Percentiles rank a stretch among this genome's conserved stretches.
phyloP scores from a whole-genome alignment of 2,797 vertebrate genomes.

The Eremophila alpestris region DNA sequence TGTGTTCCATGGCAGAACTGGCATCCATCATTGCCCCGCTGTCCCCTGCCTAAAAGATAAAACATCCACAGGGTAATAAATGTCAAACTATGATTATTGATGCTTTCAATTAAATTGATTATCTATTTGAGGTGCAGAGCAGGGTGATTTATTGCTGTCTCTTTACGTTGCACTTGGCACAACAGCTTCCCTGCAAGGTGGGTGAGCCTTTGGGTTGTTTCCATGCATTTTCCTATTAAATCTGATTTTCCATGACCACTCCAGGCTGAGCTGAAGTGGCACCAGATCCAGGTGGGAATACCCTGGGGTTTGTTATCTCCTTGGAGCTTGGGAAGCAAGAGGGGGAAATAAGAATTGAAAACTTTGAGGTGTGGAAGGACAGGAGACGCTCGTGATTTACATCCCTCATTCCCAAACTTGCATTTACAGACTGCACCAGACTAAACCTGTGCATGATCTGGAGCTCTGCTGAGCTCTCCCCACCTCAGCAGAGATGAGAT shows the following conservation, averaged over 20 bases:
- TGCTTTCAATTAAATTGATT: constrained; percentile 94
- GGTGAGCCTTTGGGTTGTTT: constrained; percentile 61
- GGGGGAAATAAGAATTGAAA: not conserved
- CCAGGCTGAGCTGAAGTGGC: not conserved
- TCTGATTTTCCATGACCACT: constrained; percentile 7
- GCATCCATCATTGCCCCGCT: constrained; percentile 86
- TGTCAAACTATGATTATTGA: constrained; percentile 91
- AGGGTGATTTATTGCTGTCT: constrained; percentile 79
- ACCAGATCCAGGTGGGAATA: not conserved
- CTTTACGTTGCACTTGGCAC: constrained; percentile 72
- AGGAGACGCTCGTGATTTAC: not conserved
- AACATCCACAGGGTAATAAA: constrained; percentile 93
- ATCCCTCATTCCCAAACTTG: not conserved
- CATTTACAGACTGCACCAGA: not conserved
- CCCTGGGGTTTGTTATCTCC: not conserved
- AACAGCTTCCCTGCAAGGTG: constrained; percentile 71
- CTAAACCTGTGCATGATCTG: not conserved
- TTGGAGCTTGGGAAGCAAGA: not conserved
- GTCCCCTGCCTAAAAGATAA: constrained; percentile 91
- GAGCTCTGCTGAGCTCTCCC: not conserved
- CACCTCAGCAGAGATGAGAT: not conserved
- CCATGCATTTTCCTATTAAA: constrained; percentile 66
- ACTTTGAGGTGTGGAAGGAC: not conserved
- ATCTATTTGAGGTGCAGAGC: constrained; percentile 81
- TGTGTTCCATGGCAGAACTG: constrained; percentile 82